Evolutionary conservation across 2,888 invertebrate genomes (phyloP).

Genomic region (Falcaria lacertinaria): DNA sequence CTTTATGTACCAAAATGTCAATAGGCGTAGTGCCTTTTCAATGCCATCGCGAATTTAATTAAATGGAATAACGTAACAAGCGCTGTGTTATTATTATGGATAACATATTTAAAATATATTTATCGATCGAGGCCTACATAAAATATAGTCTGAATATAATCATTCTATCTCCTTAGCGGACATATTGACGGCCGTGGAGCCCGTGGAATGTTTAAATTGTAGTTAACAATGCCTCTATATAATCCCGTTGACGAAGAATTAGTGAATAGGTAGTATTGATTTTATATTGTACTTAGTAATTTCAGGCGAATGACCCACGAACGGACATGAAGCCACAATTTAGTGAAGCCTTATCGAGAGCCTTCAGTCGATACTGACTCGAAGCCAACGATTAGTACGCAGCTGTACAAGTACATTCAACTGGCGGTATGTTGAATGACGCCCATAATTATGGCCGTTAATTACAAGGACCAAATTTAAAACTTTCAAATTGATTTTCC

Average conservation of each 20-base stretch:
- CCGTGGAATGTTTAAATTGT: too few species aligned
- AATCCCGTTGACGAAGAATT: background rate
- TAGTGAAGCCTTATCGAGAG: slow-evolving; percentile 60
- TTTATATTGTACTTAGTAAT: slow-evolving; percentile 2
- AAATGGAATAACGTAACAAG: too few species aligned
- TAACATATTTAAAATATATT: too few species aligned
- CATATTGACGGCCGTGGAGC: too few species aligned
- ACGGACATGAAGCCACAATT: slow-evolving; percentile 64
- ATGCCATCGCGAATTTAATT: too few species aligned
- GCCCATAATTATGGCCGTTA: background rate
- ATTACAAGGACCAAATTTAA: slow-evolving; percentile 2
- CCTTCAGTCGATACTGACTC: slow-evolving; percentile 49
- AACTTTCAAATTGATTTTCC: slow-evolving; percentile 8
- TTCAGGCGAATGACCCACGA: slow-evolving; percentile 36
- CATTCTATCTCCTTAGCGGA: too few species aligned
- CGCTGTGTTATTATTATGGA: too few species aligned
- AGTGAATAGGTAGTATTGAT: background rate
- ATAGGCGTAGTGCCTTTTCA: too few species aligned
- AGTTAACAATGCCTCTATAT: slow-evolving; percentile 5
- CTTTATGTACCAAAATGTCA: too few species aligned
- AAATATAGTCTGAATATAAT: too few species aligned
- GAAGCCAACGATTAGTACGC: slow-evolving; percentile 33
- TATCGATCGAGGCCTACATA: too few species aligned
- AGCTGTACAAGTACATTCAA: slow-evolving; percentile 8
- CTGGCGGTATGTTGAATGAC: background rate